Evolutionary conservation across 2,888 invertebrate species (phyloP), one percentile per base, ranked within the genome.

Genomic region (Caradrina clavipalpis): DNA sequence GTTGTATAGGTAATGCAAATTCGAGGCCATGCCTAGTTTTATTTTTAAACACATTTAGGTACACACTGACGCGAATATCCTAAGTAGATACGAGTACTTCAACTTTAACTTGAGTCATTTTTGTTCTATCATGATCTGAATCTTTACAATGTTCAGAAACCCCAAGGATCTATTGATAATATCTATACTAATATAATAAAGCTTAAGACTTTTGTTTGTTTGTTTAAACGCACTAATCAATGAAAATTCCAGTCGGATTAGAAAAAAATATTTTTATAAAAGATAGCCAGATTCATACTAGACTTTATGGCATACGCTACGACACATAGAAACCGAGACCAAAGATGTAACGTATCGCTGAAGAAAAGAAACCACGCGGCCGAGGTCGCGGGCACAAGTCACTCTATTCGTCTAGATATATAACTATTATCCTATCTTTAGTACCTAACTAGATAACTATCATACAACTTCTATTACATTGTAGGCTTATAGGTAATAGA

Each of bases 41-140:
- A 69, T 64, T 60, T 64, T 19, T 47, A 73, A 62, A 49, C 61
- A 66, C 47, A 49, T 69, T 69, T 47, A 60, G 19, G 17, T 57
- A 62, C 50, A 51, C 53, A 13, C 13, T 17, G 17, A 45, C 17
- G 55, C 49, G 47, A 61, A 50, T 62, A 53, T n/a, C 15, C n/a
- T 11, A 17, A 45, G 45, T 17, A 45, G 45, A 17, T 45, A 35
- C 31, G 7, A 8, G 1, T 39, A 1, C 22, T 26, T 47, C 8
- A 64, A 55, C 15, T 17, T 15, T 42, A 6, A 10, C 42, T 42
- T 13, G 42, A 15, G 42, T 26, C 26, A 26, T 26, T 42, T 42
- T 56, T 21, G 49, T 77, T 19, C 6, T 1, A 81, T 70, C 49
- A 39, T 70, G 62, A 81, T 77, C 6, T 54, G 8, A 26, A 54